Conservation (phyloP, 2,797 vertebrate genomes). For the Hypotaenidia okinawae region DNA sequence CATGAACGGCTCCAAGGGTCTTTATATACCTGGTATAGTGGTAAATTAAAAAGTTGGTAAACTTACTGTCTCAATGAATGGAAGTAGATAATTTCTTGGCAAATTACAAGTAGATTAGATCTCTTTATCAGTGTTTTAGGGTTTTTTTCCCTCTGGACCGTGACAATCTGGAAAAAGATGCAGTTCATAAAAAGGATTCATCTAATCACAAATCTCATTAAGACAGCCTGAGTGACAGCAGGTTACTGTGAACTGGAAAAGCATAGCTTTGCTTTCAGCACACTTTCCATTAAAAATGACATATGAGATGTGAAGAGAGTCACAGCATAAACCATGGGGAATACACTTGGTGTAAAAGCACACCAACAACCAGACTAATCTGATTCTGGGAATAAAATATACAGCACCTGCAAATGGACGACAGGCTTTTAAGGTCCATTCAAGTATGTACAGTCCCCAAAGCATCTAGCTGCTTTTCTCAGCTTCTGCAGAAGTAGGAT, state of each 20-base stretch:
- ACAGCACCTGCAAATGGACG: not conserved
- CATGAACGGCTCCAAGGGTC: not conserved
- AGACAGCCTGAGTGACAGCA: not conserved
- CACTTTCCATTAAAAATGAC: conserved; percentile 2
- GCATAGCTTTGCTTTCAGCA: not conserved
- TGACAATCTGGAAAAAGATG: not conserved
- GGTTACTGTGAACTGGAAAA: not conserved
- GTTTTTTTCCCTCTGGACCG: not conserved
- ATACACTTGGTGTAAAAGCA: not conserved
- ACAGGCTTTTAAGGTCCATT: not conserved
- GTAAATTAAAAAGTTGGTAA: not conserved
- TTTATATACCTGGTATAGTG: not conserved
- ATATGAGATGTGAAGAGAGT: not conserved
- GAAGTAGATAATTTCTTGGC: not conserved
- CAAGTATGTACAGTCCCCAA: not conserved
- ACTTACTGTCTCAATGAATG: not conserved
- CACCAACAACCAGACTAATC: not conserved
- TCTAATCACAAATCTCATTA: not conserved
- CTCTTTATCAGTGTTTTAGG: not conserved
- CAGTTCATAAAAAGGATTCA: not conserved
- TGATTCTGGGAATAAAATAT: not conserved
- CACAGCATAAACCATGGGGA: not conserved
- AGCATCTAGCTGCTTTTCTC: not conserved
- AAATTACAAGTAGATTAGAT: not conserved
- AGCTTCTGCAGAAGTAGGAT: not conserved